Evolutionary conservation across 2,113 vertebrate species (phyloP).

Genomic region (Saiga tatarica): DNA sequence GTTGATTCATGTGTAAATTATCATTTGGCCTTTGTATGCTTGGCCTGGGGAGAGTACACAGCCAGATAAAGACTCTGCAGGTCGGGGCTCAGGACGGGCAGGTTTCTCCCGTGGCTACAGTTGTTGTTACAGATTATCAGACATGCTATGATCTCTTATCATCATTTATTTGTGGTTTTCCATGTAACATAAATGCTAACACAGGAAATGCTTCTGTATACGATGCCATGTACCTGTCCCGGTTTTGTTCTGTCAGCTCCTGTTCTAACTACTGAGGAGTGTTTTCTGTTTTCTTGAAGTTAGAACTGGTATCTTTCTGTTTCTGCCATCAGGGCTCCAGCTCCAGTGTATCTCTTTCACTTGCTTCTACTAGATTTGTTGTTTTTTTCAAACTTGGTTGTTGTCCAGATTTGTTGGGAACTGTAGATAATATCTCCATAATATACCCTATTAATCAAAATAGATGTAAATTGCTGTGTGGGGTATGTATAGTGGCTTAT

Average conservation of each 20-base stretch:
- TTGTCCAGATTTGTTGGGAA: slow-evolving; percentile 18
- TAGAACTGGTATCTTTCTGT: not conserved
- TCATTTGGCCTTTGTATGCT: slow-evolving; percentile 85
- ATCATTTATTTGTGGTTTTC: slow-evolving; percentile 75
- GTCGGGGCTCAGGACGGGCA: slow-evolving; percentile 79
- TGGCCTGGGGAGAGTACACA: slow-evolving; percentile 85
- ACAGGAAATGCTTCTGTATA: not conserved
- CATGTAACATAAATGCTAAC: slow-evolving; percentile 67
- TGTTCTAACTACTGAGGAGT: slow-evolving; percentile 12
- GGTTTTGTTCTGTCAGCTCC: not conserved
- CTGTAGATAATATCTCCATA: not conserved
- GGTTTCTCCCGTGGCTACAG: slow-evolving; percentile 78
- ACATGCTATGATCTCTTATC: slow-evolving; percentile 78
- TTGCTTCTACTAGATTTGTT: not conserved
- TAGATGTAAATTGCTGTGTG: slow-evolving; percentile 70
- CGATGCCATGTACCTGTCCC: not conserved
- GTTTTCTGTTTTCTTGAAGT: not conserved
- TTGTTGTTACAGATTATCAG: slow-evolving; percentile 86
- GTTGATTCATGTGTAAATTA: slow-evolving; percentile 93
- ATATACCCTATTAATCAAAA: slow-evolving; percentile 60
- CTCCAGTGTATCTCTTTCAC: not conserved
- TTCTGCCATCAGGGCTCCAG: not conserved
- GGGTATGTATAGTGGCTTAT: slow-evolving; percentile 55
- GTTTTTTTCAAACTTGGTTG: not conserved
- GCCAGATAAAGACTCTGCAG: slow-evolving; percentile 83